Evolutionary conservation across 2,888 invertebrate genomes (phyloP), one percentile per base, ranked within the genome.

Genomic region (Cordylochernes scorpioides): DNA sequence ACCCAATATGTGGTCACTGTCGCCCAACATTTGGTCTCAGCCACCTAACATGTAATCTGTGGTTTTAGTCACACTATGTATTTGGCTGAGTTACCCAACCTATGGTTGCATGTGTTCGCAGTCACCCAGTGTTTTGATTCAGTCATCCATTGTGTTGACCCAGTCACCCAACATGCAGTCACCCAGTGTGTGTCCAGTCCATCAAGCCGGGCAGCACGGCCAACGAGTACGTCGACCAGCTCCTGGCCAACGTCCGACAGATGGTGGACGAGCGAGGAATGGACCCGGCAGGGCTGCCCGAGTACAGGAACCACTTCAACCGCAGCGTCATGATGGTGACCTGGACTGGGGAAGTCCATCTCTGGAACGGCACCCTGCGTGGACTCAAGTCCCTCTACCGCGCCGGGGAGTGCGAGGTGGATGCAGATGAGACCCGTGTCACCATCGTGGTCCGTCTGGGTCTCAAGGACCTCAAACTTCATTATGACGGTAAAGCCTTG

Each of bases 141-240:
- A n/a, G n/a, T n/a, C n/a, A n/a, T n/a, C n/a, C n/a, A n/a, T n/a
- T n/a, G n/a, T n/a, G n/a, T n/a, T n/a, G n/a, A n/a, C n/a, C n/a
- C n/a, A n/a, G n/a, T n/a, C n/a, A n/a, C n/a, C n/a, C n/a, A n/a
- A n/a, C n/a, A n/a, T n/a, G n/a, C n/a, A n/a, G n/a, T n/a, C n/a
- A n/a, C n/a, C n/a, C n/a, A n/a, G n/a, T n/a, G n/a, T n/a, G n/a
- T n/a, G n/a, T n/a, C n/a, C n/a, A n/a, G n/a, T n/a, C 33, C n/a
- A 36, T 36, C 14, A 32, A 32, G 8, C 34, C 34, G 6, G 37
- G 37, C 16, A 33, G 33, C 1, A 15, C 25, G 3, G 32, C 37
- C 14, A 28, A 37, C 12, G 37, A 37, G n/a, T 37, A 37, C 29
- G 22, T 37, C 13, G 37, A 37, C 14, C 34, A 37, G n/a, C 34